Conservation (phyloP, 2,113 vertebrate species). For the Mustela lutreola region DNA sequence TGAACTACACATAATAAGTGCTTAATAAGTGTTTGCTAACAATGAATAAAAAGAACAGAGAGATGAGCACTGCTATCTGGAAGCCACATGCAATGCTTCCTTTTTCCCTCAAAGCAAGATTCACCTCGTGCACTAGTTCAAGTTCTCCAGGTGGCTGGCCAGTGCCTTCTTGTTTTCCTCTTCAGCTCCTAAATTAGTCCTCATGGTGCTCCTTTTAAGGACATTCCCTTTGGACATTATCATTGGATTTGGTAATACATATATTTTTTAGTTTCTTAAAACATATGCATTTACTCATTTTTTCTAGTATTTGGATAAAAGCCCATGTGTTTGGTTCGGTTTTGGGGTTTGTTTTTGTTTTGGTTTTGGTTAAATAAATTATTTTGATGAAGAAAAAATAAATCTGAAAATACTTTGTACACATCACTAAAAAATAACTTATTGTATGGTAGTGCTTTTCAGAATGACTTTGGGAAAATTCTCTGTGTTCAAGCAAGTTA, state of each 20-base stretch:
- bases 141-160: not conserved
- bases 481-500: not conserved
- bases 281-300: not conserved
- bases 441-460: not conserved
- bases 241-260: not conserved
- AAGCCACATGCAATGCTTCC: not conserved
- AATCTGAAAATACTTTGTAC: not conserved
- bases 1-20: not conserved
- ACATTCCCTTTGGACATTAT: not conserved
- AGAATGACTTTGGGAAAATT: constrained; percentile 33
- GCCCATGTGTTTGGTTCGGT: not conserved
- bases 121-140: not conserved
- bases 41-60: constrained; percentile 14
- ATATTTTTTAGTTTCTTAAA: constrained; percentile 11
- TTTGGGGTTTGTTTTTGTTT: not conserved
- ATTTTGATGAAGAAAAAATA: constrained; percentile 18
- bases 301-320: not conserved
- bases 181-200: not conserved
- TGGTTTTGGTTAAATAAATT: not conserved
- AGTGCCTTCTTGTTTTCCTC: not conserved
- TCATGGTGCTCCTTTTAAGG: not conserved
- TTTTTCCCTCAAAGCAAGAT: not conserved
- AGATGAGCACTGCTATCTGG: not conserved
- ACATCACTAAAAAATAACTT: not conserved
- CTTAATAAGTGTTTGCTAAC: not conserved